Base-by-base conservation (phyloP, 2,113 vertebrate genomes). In the Cynocephalus volans region DNA sequence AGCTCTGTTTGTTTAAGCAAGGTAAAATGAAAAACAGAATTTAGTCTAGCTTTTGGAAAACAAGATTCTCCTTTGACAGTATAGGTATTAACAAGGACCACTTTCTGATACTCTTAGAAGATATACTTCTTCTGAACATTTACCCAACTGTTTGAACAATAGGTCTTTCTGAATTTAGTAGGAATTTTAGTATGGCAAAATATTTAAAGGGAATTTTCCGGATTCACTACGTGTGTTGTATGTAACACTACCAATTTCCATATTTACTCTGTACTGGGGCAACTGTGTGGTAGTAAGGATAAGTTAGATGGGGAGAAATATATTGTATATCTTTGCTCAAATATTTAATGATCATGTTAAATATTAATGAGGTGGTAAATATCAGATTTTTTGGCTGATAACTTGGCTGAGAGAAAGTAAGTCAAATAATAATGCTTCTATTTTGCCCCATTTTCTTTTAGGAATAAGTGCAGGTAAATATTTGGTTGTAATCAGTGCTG, bases 1-100 rank as follows among this genome's bases (percentile, higher is more conserved):
- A 97, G 64, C 8, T 75, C 72, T 93, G 19, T 93, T 96, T 96
- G 21, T 73, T 94, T 94, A 91, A 87, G 82, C 58, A 75, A 95
- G 19, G 33, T 60, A 50, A 91, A 96, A 90, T 73, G 79, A 69
- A 93, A 97, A 88, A 50, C 18, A 64, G 33, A 92, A 64, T 95
- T 86, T 85, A 83, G 77, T 75, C 50, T 85, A 86, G 26, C 73
- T 95, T 86, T 95, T 26, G 70, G 41, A 26, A 91, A 95, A 17
- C 19, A 93, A 50, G 70, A 65, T 65, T 91, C 88, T 79, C 52
- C 15, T 41, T 92, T 95, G 64, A 67, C 48, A 65, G 17, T 88
- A 5, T 62, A 88, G 81, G 19, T 58, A 84, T 77, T 12, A 88
- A 73, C 18, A 88, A 90, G 48, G 52, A 72, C 33, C 18, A 45